A percentile compares a stretch with the other conserved stretches of the same genome.
Evolutionary conservation across 1,140 invertebrate genomes (phyloP).

Genomic region (Glomeris maerens): DNA sequence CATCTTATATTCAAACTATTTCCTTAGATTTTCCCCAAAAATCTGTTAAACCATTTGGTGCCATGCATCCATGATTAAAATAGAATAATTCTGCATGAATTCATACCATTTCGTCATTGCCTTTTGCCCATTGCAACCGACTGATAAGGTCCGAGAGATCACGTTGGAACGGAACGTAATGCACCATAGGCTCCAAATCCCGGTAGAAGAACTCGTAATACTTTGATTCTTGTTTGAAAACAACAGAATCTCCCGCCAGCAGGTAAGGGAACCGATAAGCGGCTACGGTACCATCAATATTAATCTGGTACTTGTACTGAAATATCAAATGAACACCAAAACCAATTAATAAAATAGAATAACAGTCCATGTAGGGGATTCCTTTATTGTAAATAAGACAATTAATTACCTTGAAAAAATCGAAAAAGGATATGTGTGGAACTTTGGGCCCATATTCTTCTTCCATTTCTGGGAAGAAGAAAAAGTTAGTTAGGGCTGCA

Average conservation of each 20-base stretch:
- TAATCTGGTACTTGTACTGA: conserved; percentile 91
- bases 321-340: conserved; percentile 17
- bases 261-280: conserved; percentile 88
- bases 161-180: conserved; percentile 68
- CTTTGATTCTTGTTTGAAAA: conserved; percentile 81
- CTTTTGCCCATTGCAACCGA: conserved; percentile 60
- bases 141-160: conserved; percentile 69
- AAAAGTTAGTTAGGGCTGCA: conserved; percentile 88
- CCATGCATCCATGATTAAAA: no score
- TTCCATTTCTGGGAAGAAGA: conserved; percentile 81
- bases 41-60: no score
- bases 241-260: conserved; percentile 64
- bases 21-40: no score
- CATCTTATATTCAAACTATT: no score
- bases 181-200: conserved; percentile 52
- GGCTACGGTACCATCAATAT: conserved; percentile 90
- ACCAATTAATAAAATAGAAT: not conserved
- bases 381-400: conserved; percentile 1
- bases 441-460: conserved; percentile 68
- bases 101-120: conserved; percentile 49
- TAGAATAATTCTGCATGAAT: not conserved
- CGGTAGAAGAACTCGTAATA: conserved; percentile 93
- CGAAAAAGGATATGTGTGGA: conserved; percentile 76
- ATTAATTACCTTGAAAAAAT: conserved; percentile 78
- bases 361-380: conserved; percentile 7